A percentile compares a stretch with the other conserved stretches of the same genome.
Evolutionary conservation across 2,888 invertebrate genomes (phyloP).

Genomic region (Schrankia costaestrigalis): DNA sequence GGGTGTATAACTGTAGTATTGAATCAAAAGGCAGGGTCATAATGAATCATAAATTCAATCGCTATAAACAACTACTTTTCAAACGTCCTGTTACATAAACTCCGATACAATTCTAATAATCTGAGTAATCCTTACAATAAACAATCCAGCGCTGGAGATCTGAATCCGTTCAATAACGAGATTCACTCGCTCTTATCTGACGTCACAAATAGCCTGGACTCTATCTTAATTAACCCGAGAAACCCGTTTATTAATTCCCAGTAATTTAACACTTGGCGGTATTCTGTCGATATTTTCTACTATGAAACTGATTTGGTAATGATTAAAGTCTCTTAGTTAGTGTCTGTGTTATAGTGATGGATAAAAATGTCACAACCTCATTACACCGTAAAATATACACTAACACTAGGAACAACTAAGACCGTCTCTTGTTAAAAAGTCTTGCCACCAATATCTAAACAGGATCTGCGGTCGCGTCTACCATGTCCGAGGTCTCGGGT

Average conservation of each 20-base stretch:
- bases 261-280: slow-evolving; percentile 45
- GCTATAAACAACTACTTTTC: no score
- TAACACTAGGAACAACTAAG: background rate
- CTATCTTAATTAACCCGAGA: slow-evolving; percentile 52
- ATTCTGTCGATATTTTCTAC: slow-evolving; percentile 37
- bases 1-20: no score
- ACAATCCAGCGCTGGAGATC: no score
- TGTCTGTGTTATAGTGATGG: background rate
- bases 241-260: slow-evolving; percentile 55
- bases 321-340: background rate
- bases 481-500: no score
- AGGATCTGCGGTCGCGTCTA: no score
- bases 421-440: background rate
- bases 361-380: no score
- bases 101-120: no score
- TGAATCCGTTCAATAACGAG: slow-evolving; percentile 6
- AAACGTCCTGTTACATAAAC: no score
- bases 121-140: no score
- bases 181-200: slow-evolving; percentile 28
- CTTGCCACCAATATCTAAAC: background rate
- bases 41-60: no score
- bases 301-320: slow-evolving; percentile 4
- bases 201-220: slow-evolving; percentile 40
- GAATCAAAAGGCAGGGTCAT: no score
- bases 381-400: no score